Evolutionary conservation across 2,888 invertebrate species (phyloP).

Genomic region (Ochropacha duplaris): DNA sequence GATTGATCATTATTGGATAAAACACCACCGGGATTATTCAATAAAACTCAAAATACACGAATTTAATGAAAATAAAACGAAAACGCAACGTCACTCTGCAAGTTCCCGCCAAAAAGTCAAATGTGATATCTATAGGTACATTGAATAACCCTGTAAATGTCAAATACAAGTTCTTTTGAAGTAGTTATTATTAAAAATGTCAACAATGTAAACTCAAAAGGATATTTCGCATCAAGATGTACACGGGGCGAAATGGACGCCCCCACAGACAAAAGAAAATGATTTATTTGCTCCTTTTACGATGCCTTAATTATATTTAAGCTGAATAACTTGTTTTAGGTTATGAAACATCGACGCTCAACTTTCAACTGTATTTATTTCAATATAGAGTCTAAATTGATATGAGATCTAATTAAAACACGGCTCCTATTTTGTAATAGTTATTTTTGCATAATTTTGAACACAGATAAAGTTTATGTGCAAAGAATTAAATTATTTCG

Average conservation of each 20-base stretch:
- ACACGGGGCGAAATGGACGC: conserved; percentile 19
- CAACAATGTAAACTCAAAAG: conserved; percentile 11
- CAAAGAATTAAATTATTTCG: background rate
- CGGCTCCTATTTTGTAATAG: background rate
- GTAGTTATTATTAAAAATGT: conserved; percentile 5
- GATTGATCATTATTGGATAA: too few species aligned
- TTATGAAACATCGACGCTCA: background rate
- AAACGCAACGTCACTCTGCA: too few species aligned
- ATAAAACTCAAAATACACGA: too few species aligned
- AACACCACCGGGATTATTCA: too few species aligned
- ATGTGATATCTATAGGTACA: too few species aligned
- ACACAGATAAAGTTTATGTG: background rate
- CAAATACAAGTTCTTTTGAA: too few species aligned
- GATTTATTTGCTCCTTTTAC: conserved; percentile 45
- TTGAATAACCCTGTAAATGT: too few species aligned
- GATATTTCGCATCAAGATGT: conserved; percentile 38
- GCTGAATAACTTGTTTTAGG: conserved; percentile 17
- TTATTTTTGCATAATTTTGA: conserved; percentile 6
- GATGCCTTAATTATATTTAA: conserved; percentile 42
- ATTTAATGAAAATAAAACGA: too few species aligned
- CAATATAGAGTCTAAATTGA: background rate
- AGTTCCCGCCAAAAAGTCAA: too few species aligned
- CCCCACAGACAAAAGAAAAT: conserved; percentile 36
- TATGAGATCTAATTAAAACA: background rate
- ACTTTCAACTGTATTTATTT: background rate